Base-by-base conservation (phyloP, 2,888 invertebrate genomes). In the Quadroppia sp. region DNA sequence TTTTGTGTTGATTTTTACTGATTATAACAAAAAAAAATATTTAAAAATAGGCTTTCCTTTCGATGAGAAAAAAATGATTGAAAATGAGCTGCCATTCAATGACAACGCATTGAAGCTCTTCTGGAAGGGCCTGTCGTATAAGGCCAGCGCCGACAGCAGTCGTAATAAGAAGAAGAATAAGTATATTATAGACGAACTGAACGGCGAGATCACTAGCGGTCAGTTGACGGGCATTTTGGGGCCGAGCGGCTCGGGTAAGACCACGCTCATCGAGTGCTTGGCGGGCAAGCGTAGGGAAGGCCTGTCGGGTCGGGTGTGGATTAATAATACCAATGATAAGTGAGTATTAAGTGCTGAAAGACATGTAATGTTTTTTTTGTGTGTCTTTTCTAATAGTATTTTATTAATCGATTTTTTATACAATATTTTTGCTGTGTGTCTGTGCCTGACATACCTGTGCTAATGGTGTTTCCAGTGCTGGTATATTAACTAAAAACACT, bases 1-100 rank as follows among this genome's bases (percentile, higher is more conserved):
- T 7, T 36, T 7, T 36, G 11, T 36, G 11, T 7, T 36, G 4
- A 36, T 36, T 36, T 36, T 7, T 36, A 36, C n/a, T n/a, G n/a
- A n/a, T n/a, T n/a, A n/a, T 36, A 36, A 36, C 11, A 36, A 36
- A 36, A 7, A 36, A 4, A 36, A 36, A 4, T 36, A 36, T 36
- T 36, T 36, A 36, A 7, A 7, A 36, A 36, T 50, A 15, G 15
- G 7, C 17, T 45, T 11, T 45, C 9, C n/a, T n/a, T n/a, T n/a
- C n/a, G n/a, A n/a, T n/a, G 20, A 50, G 20, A 1, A 53, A 11
- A 23, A 25, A 53, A 53, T 53, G 53, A 1, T 6, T 53, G 53
- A 53, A 9, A 53, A 25, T 1, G 53, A 53, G 6, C 30, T 71
- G 74, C 48, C 70, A 70, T 17, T n/a, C n/a, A 53, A 53, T 53